Evolutionary conservation across 2,113 vertebrate species (phyloP).

Genomic region (Percina caprodes): DNA sequence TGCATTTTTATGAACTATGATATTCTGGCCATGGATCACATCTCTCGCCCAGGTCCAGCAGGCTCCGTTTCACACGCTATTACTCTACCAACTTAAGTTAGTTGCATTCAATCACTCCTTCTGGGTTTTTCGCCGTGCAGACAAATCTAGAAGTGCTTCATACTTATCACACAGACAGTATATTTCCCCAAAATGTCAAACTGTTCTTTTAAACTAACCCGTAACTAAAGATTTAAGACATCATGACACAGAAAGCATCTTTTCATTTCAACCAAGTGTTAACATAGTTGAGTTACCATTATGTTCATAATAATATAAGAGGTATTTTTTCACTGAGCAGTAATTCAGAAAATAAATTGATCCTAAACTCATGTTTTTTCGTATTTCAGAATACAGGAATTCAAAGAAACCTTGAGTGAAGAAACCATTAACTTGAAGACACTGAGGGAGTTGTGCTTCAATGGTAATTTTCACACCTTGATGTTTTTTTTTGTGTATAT

Average conservation of each 20-base stretch:
- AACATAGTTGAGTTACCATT: not conserved
- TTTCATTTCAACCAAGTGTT: not conserved
- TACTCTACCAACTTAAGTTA: too few relatives aligned
- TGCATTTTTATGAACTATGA: too few relatives aligned
- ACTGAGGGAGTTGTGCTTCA: conserved; percentile 93
- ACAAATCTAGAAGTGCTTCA: too few relatives aligned
- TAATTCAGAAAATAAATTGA: not conserved
- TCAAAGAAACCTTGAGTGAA: conserved; percentile 90
- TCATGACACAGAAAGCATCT: not conserved
- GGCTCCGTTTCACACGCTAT: too few relatives aligned
- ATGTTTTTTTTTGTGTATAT: not conserved
- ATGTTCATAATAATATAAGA: not conserved
- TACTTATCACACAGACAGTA: not conserved
- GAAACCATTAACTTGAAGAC: conserved; percentile 87
- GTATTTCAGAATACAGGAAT: conserved; percentile 91
- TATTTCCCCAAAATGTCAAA: too few relatives aligned
- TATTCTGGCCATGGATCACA: too few relatives aligned
- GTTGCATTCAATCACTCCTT: too few relatives aligned
- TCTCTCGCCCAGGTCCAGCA: too few relatives aligned
- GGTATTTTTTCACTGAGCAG: not conserved
- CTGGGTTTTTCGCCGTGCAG: too few relatives aligned
- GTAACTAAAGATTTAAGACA: not conserved
- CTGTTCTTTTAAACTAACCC: not conserved
- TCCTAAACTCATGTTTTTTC: not conserved
- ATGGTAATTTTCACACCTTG: conserved; percentile 82